Base-by-base conservation (phyloP, 2,888 invertebrate species). In the Galeruca laticollis region DNA sequence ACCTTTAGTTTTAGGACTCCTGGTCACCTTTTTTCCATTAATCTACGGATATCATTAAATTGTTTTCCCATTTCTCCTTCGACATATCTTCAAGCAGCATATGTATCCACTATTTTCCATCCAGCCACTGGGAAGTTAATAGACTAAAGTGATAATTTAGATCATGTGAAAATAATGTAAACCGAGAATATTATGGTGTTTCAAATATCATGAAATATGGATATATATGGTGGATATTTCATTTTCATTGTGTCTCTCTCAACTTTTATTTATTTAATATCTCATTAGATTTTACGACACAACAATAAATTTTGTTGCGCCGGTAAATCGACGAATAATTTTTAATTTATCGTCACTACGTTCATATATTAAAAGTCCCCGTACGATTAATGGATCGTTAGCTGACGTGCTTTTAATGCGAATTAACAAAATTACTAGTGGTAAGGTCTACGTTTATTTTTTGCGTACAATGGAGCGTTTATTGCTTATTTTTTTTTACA, bases 131-230 rank as follows among this genome's bases (percentile, higher is more conserved):
- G 35, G 35, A 52, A 60, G 62, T 68, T 40, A 37, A 49, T 54
- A 65, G 65, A 65, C 57, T 69, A 73, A 68, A 77, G 75, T 75
- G 76, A 77, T 78, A 77, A 78, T 79, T 77, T 76, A 77, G 77
- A 75, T 76, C 76, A 77, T 49, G 60, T 62, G 60, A 68, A 70
- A 68, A 72, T 63, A 69, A 67, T 11, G 35, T 60, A n/a, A n/a
- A 68, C 56, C 35, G 35, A 33, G 5, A n/a, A 33, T 57, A n/a
- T n/a, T n/a, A 10, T 21, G 56, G 9, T 18, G 35, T 57, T 57
- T 57, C 35, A 35, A 8, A 69, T 61, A 63, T 72, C 73, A 71
- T 76, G 74, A 75, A 72, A 70, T 76, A 76, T 74, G 63, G 51
- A 11, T 56, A 60, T 49, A 69, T 8, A 11, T 37, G 56, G 60